These are phyloP conservation scores for Brachypalpus laphriformis DNA, from an alignment of 2,888 invertebrate species.

Conservation along the genomic window DNA sequence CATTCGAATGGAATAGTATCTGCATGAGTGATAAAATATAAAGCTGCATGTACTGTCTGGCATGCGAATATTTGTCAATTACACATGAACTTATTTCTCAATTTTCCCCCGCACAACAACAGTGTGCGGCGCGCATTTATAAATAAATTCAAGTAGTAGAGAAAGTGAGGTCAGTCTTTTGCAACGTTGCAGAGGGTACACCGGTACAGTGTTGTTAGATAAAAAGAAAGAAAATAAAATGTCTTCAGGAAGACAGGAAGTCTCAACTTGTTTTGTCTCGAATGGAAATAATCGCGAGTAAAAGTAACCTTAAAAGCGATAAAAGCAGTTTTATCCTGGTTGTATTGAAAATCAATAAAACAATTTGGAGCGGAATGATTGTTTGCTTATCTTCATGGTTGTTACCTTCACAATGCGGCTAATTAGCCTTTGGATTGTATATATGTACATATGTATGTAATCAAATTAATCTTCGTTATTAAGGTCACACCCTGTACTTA, in stretches of 20 bases:
- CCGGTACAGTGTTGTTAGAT: too few species aligned
- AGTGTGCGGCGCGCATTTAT: neutral
- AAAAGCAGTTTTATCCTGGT: neutral
- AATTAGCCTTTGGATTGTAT: neutral
- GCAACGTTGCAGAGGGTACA: neutral
- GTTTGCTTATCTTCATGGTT: neutral
- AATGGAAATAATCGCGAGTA: neutral
- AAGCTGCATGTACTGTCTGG: slow-evolving; percentile 1
- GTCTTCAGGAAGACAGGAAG: neutral
- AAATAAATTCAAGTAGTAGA: neutral
- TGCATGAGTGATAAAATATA: slow-evolving; percentile 10
- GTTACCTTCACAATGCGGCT: neutral
- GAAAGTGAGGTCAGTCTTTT: slow-evolving; percentile 1
- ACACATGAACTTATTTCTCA: neutral
- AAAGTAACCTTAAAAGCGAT: neutral
- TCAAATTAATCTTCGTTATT: too few species aligned
- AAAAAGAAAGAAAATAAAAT: neutral
- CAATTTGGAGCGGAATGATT: neutral
- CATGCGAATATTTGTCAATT: slow-evolving; percentile 14
- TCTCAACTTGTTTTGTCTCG: neutral
- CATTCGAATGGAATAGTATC: slow-evolving; percentile 28
- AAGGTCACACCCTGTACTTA: too few species aligned
- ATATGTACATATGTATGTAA: neutral
- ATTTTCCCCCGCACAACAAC: neutral
- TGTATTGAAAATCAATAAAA: neutral